These are phyloP conservation scores for Phyllopteryx taeniolatus DNA, from an alignment of 2,113 vertebrate genomes.

Conservation along the genomic window DNA sequence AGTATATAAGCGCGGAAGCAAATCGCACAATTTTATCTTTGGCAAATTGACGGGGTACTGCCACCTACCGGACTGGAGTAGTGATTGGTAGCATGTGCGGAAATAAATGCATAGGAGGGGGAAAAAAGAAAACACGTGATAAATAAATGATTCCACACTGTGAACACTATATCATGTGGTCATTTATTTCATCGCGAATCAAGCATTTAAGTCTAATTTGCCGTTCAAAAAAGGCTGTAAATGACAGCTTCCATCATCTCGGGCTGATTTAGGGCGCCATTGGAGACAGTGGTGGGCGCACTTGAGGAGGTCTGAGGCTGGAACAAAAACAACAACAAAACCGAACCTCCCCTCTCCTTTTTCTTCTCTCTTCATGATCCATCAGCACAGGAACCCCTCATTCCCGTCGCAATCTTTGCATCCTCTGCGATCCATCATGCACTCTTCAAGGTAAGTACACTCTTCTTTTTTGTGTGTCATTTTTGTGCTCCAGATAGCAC, in stretches of 20 bases:
- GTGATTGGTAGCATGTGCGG: neutral
- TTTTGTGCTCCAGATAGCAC: neutral
- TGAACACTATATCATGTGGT: neutral
- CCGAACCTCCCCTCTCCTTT: neutral
- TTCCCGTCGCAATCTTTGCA: neutral
- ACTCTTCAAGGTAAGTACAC: conserved; percentile 44
- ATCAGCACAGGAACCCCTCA: conserved; percentile 1
- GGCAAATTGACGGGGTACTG: neutral
- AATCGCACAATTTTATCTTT: neutral
- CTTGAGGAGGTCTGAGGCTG: conserved; percentile 35
- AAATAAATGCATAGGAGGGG: neutral
- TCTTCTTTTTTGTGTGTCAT: conserved; percentile 10
- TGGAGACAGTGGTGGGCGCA: neutral
- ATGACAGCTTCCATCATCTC: neutral
- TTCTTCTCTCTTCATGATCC: neutral
- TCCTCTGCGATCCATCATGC: conserved; percentile 43
- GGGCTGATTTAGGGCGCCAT: neutral
- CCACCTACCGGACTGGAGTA: neutral
- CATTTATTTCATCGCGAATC: too few relatives aligned
- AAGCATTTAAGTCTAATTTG: neutral
- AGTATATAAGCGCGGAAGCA: too few relatives aligned
- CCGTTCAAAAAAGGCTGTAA: neutral
- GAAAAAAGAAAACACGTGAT: neutral
- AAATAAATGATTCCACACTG: neutral
- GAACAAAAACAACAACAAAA: conserved; percentile 48